Percentiles rank a stretch among this genome's conserved stretches.
Evolutionary conservation across 2,113 vertebrate species (phyloP).

Genomic region (Jaculus jaculus): DNA sequence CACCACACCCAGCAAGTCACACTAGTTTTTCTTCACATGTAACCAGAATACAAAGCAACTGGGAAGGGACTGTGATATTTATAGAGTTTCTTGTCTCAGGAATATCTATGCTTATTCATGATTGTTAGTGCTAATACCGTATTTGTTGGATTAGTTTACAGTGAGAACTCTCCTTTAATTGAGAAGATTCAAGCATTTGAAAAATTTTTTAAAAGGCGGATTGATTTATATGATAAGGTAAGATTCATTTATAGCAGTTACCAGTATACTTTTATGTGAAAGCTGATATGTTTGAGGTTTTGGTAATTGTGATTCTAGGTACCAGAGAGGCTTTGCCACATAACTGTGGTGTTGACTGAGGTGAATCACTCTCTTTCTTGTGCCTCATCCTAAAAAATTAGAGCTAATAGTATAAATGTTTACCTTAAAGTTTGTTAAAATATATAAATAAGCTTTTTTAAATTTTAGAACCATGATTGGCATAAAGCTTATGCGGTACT

Average conservation of each 20-base stretch:
- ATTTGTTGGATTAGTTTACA: conserved; percentile 88
- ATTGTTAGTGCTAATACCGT: conserved; percentile 55
- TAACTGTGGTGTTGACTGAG: neutral
- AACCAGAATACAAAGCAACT: conserved; percentile 16
- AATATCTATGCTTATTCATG: conserved; percentile 6
- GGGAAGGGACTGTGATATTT: neutral
- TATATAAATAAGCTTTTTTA: conserved; percentile 1
- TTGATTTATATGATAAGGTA: conserved; percentile 98
- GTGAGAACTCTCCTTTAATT: conserved; percentile 88
- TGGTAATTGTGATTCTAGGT: neutral
- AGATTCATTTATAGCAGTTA: conserved; percentile 45
- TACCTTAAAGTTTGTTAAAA: neutral
- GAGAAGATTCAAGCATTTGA: conserved; percentile 96
- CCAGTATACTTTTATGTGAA: neutral
- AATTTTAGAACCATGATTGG: neutral
- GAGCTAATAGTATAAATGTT: neutral
- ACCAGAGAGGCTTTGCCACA: neutral
- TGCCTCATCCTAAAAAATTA: neutral
- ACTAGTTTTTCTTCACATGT: conserved; percentile 17
- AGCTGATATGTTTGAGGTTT: neutral
- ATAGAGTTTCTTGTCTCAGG: neutral
- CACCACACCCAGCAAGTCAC: neutral
- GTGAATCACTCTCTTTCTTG: neutral
- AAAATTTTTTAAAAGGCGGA: conserved; percentile 90
- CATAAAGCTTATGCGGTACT: neutral